Base-by-base conservation (phyloP, 53 echinoderm and acorn worm species). In the Glandiceps talaboti region DNA sequence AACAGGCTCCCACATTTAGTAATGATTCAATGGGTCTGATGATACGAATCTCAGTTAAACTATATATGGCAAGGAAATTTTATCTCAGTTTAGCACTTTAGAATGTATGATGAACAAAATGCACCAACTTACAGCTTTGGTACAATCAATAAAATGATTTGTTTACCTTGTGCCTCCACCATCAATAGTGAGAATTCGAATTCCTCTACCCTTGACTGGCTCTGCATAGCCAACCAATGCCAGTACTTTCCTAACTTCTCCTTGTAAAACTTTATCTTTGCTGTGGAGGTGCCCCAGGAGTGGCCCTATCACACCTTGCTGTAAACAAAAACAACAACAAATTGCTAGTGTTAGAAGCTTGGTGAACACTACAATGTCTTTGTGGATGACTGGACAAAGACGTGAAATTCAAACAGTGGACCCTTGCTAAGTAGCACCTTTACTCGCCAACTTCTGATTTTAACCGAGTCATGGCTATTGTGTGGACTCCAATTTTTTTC, bases 161-260 rank as follows among this genome's bases (percentile, higher is more conserved):
- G 20, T 45, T 6, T 81, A 96, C 97, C 93, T 93, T 33, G 91
- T 82, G 32, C 97, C 97, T 1, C 97, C 97, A 30, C 97, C 97
- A 89, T 96, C 97, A 28, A 96, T 83, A 32, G 93, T 86, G 75
- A 93, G 81, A 29, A 96, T 87, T 45, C 93, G 76, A 73, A 96
- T 45, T 28, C 97, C 97, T 72, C 87, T 82, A 74, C 87, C 91
- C 33, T 86, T 83, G 32, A 93, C 97, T 25, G 91, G 89, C 30
- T 80, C 83, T 75, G 89, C 97, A 79, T 93, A 91, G 14, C 97
- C 97, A 76, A 96, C 79, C 76, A 91, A 76, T n/a, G 91, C 89
- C 45, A 96, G 82, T 1, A 85, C 76, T 76, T 88, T 84, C 74
- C 88, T 77, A 29, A 93, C 87, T 27, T 90, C 86, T 14, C 77